Evolutionary conservation across 2,888 invertebrate species (phyloP).

Genomic region (Drosophila subsilvestris): DNA sequence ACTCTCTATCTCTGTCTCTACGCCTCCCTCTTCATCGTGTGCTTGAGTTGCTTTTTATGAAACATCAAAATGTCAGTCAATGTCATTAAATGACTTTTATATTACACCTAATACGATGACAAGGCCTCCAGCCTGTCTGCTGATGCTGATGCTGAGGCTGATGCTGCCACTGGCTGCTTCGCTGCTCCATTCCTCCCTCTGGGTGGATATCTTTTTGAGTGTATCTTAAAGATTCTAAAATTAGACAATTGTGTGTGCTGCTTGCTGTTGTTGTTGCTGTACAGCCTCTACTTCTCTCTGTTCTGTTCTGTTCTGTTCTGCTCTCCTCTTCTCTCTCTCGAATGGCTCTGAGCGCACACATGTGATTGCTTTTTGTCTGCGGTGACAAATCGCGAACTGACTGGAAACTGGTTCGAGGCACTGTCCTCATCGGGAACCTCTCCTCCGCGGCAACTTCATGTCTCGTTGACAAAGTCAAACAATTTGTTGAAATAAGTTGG

Average conservation of each 20-base stretch:
- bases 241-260: constrained; percentile 67
- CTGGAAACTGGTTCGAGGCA: constrained; percentile 45
- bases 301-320: background rate
- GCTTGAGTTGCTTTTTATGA: constrained; percentile 81
- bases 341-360: constrained; percentile 25
- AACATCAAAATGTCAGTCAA: constrained; percentile 82
- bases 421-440: background rate
- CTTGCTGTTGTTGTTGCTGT: constrained; percentile 35
- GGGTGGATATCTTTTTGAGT: constrained; percentile 73
- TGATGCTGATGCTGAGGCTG: background rate
- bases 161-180: constrained; percentile 20
- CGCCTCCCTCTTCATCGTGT: constrained; percentile 55
- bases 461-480: constrained; percentile 77
- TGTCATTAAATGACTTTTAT: constrained; percentile 82
- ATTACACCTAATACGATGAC: constrained; percentile 82
- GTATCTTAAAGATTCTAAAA: constrained; percentile 81
- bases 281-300: constrained; percentile 39
- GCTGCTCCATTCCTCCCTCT: constrained; percentile 11
- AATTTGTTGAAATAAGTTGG: constrained; percentile 80
- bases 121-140: constrained; percentile 67
- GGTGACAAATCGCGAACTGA: constrained; percentile 53
- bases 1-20: constrained; percentile 11
- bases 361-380: constrained; percentile 58
- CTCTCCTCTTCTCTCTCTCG: constrained; percentile 2
- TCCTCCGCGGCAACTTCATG: constrained; percentile 15